Evolutionary conservation across 2,888 invertebrate genomes (phyloP), one percentile per base, ranked within the genome.

Genomic region (Acleris emargana): DNA sequence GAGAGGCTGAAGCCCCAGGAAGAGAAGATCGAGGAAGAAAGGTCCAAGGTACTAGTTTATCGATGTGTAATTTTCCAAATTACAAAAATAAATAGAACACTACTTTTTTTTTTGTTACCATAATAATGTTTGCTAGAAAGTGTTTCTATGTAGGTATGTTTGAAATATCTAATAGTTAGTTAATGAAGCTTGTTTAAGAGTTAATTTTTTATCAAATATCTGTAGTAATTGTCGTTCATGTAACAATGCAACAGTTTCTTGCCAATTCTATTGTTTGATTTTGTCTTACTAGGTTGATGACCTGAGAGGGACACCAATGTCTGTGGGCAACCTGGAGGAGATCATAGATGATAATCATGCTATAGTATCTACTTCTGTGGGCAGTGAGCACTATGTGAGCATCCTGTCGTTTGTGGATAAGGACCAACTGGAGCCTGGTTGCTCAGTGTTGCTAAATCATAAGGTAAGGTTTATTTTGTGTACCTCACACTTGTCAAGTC

Each of bases 301-400:
- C 88, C 93, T 99, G 62, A 94, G 99, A 85, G 99, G 99, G 52
- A 99, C 99, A 42, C 99, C 99, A 0, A 99, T 99, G 99, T 99
- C 99, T 7, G 99, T 99, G 25, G 99, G 99, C n/a, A 99, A 97
- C 71, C 91, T 99, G 68, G 99, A 99, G 87, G 99, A 99, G 93
- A 99, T 99, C 68, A 99, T 99, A 76, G 99, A 99, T 91, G 99
- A 99, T 87, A 99, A 99, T 88, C 99, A 99, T 91, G 99, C 99
- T 4, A 99, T 99, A 84, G 99, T 99, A 1, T 99, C 99, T 0
- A 99, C 99, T 2, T 99, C 99, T 0, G 99, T 99, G 3, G 99
- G 99, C 61, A 98, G 98, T 77, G 99, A 99, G 87, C 99, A 99
- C 88, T 99, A 99, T 87, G 99, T 99, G 71, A 99, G 98, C 86